These are phyloP conservation scores for Centroberyx gerrardi DNA, from an alignment of 2,797 vertebrate species.

Conservation along the genomic window DNA sequence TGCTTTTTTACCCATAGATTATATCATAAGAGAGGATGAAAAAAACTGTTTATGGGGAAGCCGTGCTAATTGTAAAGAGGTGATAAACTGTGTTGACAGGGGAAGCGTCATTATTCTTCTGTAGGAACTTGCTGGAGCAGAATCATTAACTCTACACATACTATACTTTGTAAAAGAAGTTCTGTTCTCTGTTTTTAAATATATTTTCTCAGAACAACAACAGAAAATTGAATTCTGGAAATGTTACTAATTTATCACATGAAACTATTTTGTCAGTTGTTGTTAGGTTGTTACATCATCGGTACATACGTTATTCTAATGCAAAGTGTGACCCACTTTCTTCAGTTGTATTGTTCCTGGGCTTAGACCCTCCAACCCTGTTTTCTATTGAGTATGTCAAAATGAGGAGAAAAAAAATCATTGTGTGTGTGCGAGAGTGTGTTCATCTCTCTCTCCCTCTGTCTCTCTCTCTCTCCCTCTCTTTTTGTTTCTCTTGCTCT, in stretches of 20 bases:
- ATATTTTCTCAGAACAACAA: background rate
- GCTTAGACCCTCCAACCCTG: slow-evolving; percentile 71
- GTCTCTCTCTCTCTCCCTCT: slow-evolving; percentile 40
- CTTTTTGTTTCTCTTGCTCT: slow-evolving; percentile 55
- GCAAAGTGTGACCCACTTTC: slow-evolving; percentile 84
- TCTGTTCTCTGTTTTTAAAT: background rate
- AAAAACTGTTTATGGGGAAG: slow-evolving; percentile 49
- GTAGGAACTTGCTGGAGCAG: slow-evolving; percentile 25
- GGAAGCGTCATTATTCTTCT: slow-evolving; percentile 29
- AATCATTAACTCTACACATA: slow-evolving; percentile 25
- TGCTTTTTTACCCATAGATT: slow-evolving; percentile 63
- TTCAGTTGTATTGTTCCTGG: slow-evolving; percentile 73
- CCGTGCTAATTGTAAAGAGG: slow-evolving; percentile 54
- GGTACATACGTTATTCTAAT: slow-evolving; percentile 80
- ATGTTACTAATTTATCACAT: slow-evolving; percentile 34
- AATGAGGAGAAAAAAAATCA: slow-evolving; percentile 58
- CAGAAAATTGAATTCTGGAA: slow-evolving; percentile 20
- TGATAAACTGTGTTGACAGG: slow-evolving; percentile 48
- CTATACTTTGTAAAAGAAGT: background rate
- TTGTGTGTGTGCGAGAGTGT: slow-evolving; percentile 64
- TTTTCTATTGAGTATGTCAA: slow-evolving; percentile 74
- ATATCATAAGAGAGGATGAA: slow-evolving; percentile 62
- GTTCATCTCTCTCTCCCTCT: slow-evolving; percentile 28
- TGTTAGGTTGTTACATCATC: slow-evolving; percentile 72
- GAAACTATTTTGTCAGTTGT: slow-evolving; percentile 35